Evolutionary conservation across 2,113 vertebrate species (phyloP).

Genomic region (Myiopsitta monachus): DNA sequence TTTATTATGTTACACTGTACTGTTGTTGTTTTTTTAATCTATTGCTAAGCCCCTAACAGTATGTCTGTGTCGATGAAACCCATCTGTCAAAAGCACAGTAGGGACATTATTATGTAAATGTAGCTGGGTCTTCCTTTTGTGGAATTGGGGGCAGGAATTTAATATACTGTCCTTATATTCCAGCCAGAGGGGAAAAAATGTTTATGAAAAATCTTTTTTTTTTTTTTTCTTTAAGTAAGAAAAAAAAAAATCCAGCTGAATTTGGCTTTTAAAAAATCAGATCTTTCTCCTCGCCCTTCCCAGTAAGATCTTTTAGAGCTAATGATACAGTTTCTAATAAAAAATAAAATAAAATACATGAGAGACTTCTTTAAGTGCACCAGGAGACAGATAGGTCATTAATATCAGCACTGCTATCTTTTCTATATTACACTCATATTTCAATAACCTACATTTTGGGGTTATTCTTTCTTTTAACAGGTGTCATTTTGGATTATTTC

Average conservation of each 20-base stretch:
- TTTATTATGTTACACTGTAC: conserved; percentile 82
- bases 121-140: conserved; percentile 76
- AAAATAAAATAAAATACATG: conserved; percentile 79
- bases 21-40: conserved; percentile 83
- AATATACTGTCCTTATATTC: conserved; percentile 84
- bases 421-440: conserved; percentile 82
- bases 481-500: conserved; percentile 76
- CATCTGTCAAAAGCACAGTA: conserved; percentile 84
- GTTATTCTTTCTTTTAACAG: conserved; percentile 65
- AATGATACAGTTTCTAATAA: conserved; percentile 79
- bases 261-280: conserved; percentile 55
- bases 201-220: conserved; percentile 63
- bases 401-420: conserved; percentile 74
- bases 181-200: conserved; percentile 74
- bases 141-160: conserved; percentile 69
- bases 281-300: conserved; percentile 42
- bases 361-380: conserved; percentile 72
- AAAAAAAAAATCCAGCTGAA: conserved; percentile 44
- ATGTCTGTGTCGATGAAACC: conserved; percentile 81
- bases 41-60: conserved; percentile 79
- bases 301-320: conserved; percentile 69
- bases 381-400: conserved; percentile 73
- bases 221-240: conserved; percentile 7
- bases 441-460: conserved; percentile 76
- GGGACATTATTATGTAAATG: conserved; percentile 87